Evolutionary conservation across 2,888 invertebrate species (phyloP), one percentile per base, ranked within the genome.

Genomic region (Drosophila merina): DNA sequence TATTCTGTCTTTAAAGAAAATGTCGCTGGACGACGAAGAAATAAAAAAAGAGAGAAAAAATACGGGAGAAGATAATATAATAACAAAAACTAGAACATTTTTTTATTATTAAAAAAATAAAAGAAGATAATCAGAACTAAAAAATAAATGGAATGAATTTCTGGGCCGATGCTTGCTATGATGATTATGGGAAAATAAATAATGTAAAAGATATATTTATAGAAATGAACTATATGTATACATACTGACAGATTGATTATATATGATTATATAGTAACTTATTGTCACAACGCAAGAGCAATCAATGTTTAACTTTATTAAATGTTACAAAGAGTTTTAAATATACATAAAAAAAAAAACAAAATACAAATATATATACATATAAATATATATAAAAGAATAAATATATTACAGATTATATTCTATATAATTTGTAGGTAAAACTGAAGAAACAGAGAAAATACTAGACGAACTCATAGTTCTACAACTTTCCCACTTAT

Each of bases 21-120:
- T 75, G 83, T 86, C 81, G 85, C 89, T 86, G 86, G 84, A 76
- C 88, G 86, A 86, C 86, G 86, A 66, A 83, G 74, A 75, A 74
- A 51, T 44, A 14, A 47, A 42, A n/a, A 12, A 12, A 47, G 51
- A 20, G 30, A 55, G 20, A 64, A 56, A 52, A 30, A 66, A 67
- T n/a, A 66, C 25, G 3, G 3, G 44, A 45, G 9, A 12, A 7
- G 20, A 14, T 44, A 68, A 58, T 47, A 38, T 59, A 70, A 70
- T 44, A 36, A 48, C 38, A 25, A 40, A 33, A 50, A 62, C 44
- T 69, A 64, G 40, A 75, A 31, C 45, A 45, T 70, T 70, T 70
- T 69, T 70, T 55, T 69, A 60, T 62, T 51, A 51, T 47, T 57
- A 49, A 60, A 66, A 47, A 47, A 28, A 36, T 66, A 60, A 57